Conservation (phyloP, 2,113 vertebrate genomes). For the Helogale parvula region DNA sequence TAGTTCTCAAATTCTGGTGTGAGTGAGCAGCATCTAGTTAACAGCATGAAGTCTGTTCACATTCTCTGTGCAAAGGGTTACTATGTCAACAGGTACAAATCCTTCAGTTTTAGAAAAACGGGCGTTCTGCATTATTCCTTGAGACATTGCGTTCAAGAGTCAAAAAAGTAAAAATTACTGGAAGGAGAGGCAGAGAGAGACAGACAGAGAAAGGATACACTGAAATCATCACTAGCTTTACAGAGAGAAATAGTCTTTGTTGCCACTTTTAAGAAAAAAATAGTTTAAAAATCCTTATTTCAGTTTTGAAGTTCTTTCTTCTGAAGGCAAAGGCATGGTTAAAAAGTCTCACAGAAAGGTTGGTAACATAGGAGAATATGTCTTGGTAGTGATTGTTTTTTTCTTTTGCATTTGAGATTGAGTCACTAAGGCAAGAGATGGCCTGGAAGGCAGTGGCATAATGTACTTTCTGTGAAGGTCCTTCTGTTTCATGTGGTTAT, state of each 20-base stretch:
- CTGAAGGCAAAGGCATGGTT: background rate
- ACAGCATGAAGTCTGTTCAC: background rate
- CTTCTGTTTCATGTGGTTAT: constrained; percentile 81
- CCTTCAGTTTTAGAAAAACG: background rate
- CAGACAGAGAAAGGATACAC: background rate
- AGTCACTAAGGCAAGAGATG: background rate
- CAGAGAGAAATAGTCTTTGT: background rate
- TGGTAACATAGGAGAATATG: background rate
- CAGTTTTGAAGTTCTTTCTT: background rate
- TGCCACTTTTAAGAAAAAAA: background rate
- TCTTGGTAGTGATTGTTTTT: background rate
- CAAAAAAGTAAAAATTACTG: background rate
- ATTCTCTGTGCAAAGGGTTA: background rate
- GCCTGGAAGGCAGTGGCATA: constrained; percentile 66
- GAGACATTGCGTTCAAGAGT: background rate
- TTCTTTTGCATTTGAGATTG: background rate
- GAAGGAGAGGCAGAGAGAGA: background rate
- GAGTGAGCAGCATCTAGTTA: background rate
- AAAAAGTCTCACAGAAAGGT: background rate
- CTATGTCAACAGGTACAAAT: background rate
- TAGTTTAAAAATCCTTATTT: background rate
- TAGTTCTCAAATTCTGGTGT: background rate
- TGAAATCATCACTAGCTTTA: background rate
- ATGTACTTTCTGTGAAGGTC: constrained; percentile 78
- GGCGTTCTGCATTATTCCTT: background rate